Conservation (phyloP, 2,797 vertebrate species). For the Oryzias sinensis region DNA sequence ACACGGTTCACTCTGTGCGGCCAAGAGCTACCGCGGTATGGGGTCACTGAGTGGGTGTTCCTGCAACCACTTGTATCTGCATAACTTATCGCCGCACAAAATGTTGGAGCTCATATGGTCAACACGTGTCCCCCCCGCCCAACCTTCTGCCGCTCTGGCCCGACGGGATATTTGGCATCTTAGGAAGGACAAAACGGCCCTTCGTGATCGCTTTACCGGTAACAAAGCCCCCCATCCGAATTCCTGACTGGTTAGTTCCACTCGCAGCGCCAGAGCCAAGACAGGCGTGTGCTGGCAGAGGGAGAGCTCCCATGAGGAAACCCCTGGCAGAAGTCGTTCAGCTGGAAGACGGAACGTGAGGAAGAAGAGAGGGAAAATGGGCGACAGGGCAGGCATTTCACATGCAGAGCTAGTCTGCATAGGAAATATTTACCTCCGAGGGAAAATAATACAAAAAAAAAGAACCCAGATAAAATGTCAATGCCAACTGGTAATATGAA, state of each 20-base stretch:
- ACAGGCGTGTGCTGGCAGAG: constrained; percentile 51
- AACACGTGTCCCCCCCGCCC: neutral
- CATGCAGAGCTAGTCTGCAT: constrained; percentile 30
- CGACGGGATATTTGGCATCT: constrained; percentile 63
- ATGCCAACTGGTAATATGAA: constrained; percentile 2
- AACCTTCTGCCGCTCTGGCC: constrained; percentile 40
- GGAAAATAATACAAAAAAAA: constrained; percentile 18
- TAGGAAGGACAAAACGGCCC: constrained; percentile 56
- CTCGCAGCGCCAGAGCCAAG: constrained; percentile 47
- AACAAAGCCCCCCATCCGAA: constrained; percentile 54
- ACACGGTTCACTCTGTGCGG: constrained; percentile 13
- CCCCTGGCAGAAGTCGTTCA: constrained; percentile 51
- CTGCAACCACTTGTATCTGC: constrained; percentile 40
- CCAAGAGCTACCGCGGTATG: constrained; percentile 27
- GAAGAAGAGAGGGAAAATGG: constrained; percentile 13
- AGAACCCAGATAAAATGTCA: constrained; percentile 27
- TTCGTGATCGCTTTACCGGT: constrained; percentile 45
- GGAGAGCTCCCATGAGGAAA: constrained; percentile 62
- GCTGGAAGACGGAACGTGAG: constrained; percentile 38
- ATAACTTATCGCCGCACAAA: constrained; percentile 39
- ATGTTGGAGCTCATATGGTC: constrained; percentile 19
- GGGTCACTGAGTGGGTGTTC: constrained; percentile 51
- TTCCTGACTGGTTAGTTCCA: constrained; percentile 67
- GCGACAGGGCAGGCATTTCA: constrained; percentile 20
- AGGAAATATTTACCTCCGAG: constrained; percentile 29